Conservation (phyloP, 2,113 vertebrate species). For the Nansenia antarctica region DNA sequence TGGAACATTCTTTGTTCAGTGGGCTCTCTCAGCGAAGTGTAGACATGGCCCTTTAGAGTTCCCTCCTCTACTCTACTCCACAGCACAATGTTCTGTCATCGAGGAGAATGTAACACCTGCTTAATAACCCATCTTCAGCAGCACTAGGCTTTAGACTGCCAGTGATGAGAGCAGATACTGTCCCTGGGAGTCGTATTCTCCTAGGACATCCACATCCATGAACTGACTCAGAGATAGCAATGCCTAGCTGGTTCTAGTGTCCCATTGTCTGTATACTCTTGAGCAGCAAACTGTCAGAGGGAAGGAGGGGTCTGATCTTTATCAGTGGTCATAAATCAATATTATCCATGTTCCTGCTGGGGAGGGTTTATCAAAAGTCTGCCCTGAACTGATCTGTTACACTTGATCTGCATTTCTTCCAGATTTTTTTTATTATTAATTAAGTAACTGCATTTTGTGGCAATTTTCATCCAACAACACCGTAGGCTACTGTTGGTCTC, state of each 20-base stretch:
- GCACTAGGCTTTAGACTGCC: background rate
- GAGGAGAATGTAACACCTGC: conserved; percentile 19
- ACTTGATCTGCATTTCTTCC: conserved; percentile 9
- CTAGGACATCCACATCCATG: background rate
- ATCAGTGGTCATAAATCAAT: conserved; percentile 24
- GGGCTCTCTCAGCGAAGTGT: conserved; percentile 4
- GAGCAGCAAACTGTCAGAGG: background rate
- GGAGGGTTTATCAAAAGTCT: conserved; percentile 25
- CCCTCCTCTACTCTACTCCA: background rate
- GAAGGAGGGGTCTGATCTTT: background rate
- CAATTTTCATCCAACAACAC: background rate
- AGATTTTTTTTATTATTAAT: no score
- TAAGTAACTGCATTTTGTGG: background rate
- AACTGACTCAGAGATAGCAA: background rate
- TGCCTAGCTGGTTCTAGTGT: background rate
- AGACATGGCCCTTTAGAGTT: conserved; percentile 2
- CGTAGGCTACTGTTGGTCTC: no score
- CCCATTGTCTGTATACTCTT: background rate
- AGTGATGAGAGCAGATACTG: background rate
- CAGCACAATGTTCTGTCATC: conserved; percentile 18
- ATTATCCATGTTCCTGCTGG: conserved; percentile 26
- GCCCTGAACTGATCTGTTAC: conserved; percentile 7
- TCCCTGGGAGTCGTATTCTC: background rate
- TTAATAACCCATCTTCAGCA: conserved; percentile 16
- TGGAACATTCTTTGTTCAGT: conserved; percentile 9